Conservation (phyloP, 2,888 invertebrate species). For the Drosophila aldrichi region DNA sequence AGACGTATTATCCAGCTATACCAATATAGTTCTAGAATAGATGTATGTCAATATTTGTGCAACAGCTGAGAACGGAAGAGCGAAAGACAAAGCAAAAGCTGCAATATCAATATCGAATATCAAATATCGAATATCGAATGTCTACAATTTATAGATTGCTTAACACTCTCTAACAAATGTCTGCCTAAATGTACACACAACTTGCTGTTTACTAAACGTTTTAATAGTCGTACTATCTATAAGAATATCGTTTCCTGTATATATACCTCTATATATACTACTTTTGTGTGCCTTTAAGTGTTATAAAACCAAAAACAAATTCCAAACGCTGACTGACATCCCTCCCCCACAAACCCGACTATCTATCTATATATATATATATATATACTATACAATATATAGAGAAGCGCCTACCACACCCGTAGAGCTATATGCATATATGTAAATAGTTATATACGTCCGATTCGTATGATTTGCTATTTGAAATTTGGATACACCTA, state of each 20-base stretch:
- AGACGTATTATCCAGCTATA: conserved; percentile 36
- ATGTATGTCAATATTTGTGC: conserved; percentile 67
- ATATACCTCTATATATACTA: conserved; percentile 10
- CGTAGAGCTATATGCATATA: conserved; percentile 37
- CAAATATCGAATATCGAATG: conserved; percentile 22
- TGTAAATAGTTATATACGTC: conserved; percentile 37
- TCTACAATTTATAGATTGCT: conserved; percentile 34
- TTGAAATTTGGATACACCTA: conserved; percentile 50
- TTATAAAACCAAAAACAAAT: conserved; percentile 11
- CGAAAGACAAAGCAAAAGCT: conserved; percentile 20
- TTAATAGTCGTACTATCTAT: conserved; percentile 36
- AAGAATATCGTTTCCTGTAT: conserved; percentile 34
- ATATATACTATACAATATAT: neutral
- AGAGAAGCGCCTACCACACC: conserved; percentile 18
- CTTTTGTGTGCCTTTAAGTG: conserved; percentile 59
- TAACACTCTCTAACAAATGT: conserved; percentile 47
- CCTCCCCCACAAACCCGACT: conserved; percentile 22
- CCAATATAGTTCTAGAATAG: conserved; percentile 42
- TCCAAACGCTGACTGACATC: conserved; percentile 51
- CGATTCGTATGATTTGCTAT: conserved; percentile 36
- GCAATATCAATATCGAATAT: conserved; percentile 38
- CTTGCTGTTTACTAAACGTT: conserved; percentile 50
- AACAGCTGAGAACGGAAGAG: conserved; percentile 28
- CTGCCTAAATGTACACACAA: conserved; percentile 62
- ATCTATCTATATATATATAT: conserved; percentile 22